phyloP scores from a whole-genome alignment of 2,797 vertebrate species.

The Craterocephalus amniculus region DNA sequence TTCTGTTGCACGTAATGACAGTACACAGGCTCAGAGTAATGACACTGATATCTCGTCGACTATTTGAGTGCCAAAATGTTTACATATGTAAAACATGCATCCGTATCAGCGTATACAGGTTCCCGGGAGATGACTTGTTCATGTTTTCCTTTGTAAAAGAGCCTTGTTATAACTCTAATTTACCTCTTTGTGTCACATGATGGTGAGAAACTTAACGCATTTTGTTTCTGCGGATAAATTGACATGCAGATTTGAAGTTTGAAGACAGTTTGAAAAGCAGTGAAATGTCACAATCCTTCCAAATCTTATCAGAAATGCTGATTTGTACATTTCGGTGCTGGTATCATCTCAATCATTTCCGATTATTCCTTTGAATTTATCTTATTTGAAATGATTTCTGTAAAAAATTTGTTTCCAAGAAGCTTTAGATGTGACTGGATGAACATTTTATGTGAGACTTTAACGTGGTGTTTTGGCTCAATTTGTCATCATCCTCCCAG shows the following conservation, averaged over 20 bases:
- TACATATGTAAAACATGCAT: constrained; percentile 10
- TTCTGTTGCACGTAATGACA: constrained; percentile 42
- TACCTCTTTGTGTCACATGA: background rate
- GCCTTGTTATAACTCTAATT: background rate
- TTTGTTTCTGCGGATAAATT: background rate
- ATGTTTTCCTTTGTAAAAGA: background rate
- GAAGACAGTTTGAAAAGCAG: background rate
- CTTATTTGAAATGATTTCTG: constrained; percentile 2
- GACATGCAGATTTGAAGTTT: background rate
- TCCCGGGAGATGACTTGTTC: background rate
- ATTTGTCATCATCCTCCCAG: constrained; percentile 70
- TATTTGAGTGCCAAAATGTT: constrained; percentile 15
- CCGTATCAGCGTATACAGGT: background rate
- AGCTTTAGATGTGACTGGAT: constrained; percentile 7
- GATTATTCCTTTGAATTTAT: background rate
- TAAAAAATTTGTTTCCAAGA: background rate
- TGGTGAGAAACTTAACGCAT: background rate
- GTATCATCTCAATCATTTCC: background rate
- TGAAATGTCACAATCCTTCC: background rate
- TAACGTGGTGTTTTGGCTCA: constrained; percentile 2
- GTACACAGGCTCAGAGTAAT: constrained; percentile 6
- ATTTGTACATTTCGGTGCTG: background rate
- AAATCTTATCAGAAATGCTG: background rate
- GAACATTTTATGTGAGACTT: constrained; percentile 1
- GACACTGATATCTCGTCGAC: constrained; percentile 40